A percentile compares a stretch with the other conserved stretches of the same genome.
Evolutionary conservation across 2,797 vertebrate species (phyloP).

Genomic region (Phoebastria nigripes): DNA sequence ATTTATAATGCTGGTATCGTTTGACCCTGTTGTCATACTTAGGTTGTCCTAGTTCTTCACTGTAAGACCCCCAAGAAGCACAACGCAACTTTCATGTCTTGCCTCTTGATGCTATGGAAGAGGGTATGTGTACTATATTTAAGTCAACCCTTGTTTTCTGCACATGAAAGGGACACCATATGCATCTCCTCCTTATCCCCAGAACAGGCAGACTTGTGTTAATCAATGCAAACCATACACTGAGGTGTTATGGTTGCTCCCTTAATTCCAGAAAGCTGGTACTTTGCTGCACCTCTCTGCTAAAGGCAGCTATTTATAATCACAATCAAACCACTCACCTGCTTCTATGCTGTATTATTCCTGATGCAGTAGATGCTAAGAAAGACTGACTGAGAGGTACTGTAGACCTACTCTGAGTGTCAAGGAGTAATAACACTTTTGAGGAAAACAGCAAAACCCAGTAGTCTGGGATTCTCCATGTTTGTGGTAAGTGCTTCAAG

Average conservation of each 20-base stretch:
- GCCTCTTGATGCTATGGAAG: not conserved
- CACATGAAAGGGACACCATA: fast-evolving
- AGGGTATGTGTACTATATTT: not conserved
- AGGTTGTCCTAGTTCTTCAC: not conserved
- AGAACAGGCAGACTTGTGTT: not conserved
- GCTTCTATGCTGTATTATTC: not conserved
- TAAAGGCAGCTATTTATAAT: not conserved
- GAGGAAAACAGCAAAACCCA: not conserved
- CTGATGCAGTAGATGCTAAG: not conserved
- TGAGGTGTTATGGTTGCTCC: not conserved
- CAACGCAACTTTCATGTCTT: not conserved
- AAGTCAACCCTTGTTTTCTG: not conserved
- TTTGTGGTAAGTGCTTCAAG: not conserved
- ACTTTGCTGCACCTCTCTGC: not conserved
- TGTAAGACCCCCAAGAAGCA: not conserved
- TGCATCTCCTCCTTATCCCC: not conserved
- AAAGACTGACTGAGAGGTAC: not conserved
- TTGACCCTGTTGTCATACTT: not conserved
- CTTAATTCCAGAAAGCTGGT: not conserved
- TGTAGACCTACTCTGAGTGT: not conserved
- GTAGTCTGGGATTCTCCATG: not conserved
- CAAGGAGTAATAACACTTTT: not conserved
- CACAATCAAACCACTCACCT: not conserved
- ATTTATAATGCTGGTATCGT: not conserved
- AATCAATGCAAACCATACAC: not conserved